A percentile compares a stretch with the other conserved stretches of the same genome.
These are phyloP conservation scores for Gortyna flavago DNA, from an alignment of 2,888 invertebrate species.

Conservation along the genomic window DNA sequence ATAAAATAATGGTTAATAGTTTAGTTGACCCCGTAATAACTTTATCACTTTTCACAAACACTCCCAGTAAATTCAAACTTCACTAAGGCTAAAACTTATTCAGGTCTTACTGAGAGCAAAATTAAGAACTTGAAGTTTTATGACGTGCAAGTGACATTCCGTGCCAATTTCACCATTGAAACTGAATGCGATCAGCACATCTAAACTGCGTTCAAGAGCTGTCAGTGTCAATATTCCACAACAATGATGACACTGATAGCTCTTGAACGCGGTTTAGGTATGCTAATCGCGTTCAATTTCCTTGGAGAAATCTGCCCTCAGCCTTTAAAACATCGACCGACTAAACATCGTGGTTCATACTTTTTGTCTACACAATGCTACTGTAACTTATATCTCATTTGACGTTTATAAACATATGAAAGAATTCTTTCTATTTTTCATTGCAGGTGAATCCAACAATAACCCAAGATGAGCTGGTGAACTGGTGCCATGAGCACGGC, in stretches of 20 bases:
- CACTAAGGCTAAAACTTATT: neutral
- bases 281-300: neutral
- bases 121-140: too few species aligned
- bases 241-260: neutral
- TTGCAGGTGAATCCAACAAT: slow-evolving; percentile 92
- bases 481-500: slow-evolving; percentile 92
- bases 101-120: too few species aligned
- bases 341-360: neutral
- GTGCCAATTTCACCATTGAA: neutral
- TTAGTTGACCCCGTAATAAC: too few species aligned
- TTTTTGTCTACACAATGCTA: neutral
- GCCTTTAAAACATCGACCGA: neutral
- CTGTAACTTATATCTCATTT: neutral
- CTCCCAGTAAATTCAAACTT: neutral
- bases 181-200: neutral
- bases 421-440: neutral
- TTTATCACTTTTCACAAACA: too few species aligned
- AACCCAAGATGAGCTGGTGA: slow-evolving; percentile 92
- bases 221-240: neutral
- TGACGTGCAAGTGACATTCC: neutral
- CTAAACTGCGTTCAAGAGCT: too few species aligned
- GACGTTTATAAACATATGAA: neutral
- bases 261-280: neutral
- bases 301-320: neutral
- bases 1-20: too few species aligned